phyloP scores from a whole-genome alignment of 2,113 vertebrate genomes.

The Marcusenius ussheri region DNA sequence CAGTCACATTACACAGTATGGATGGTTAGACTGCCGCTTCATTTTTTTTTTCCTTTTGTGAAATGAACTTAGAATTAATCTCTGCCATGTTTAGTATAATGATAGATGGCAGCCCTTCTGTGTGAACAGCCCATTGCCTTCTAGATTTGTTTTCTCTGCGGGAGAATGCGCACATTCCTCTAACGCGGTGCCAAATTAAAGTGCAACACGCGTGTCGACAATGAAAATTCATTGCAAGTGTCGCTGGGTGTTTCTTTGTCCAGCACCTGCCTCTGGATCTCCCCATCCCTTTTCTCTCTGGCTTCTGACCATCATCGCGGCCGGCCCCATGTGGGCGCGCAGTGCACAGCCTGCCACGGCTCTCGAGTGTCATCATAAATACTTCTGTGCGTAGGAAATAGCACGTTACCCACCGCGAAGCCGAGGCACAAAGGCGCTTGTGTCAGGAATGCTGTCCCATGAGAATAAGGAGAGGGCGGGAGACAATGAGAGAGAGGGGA shows the following conservation, averaged over 20 bases:
- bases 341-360: not conserved
- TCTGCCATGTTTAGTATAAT: not conserved
- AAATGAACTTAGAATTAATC: not conserved
- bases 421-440: conserved; percentile 8
- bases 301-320: not conserved
- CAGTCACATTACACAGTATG: not conserved
- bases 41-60: not conserved
- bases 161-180: not conserved
- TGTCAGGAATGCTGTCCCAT: conserved; percentile 49
- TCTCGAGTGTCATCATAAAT: not conserved
- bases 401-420: conserved; percentile 3
- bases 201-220: not conserved
- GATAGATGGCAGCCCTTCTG: not conserved
- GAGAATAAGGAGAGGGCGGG: conserved; percentile 40
- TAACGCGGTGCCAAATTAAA: not conserved
- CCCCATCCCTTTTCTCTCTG: not conserved
- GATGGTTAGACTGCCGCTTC: not conserved
- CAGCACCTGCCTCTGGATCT: not conserved
- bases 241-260: not conserved
- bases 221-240: not conserved
- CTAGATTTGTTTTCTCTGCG: not conserved
- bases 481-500: conserved; percentile 25
- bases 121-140: not conserved
- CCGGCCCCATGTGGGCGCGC: not conserved
- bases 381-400: conserved; percentile 12